Evolutionary conservation across 2,113 vertebrate genomes (phyloP), one percentile per base, ranked within the genome.

Genomic region (Grammomys dolichurus): DNA sequence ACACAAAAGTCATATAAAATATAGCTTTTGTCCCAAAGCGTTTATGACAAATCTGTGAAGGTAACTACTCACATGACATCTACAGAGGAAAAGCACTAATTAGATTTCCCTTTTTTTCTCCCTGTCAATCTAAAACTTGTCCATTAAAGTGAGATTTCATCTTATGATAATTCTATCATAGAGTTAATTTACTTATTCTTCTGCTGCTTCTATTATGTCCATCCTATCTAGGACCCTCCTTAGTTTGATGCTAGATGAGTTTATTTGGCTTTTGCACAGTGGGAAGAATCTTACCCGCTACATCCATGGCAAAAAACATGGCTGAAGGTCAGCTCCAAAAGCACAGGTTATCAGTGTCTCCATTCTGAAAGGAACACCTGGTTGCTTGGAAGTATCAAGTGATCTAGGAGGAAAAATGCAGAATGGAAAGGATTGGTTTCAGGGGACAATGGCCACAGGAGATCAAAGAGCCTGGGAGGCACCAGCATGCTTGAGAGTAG

Each of bases 281-380:
- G 46, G 88, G 77, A 85, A 91, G 80, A 92, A 67, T 82, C 69
- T n/a, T 58, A 56, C 69, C 36, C 24, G 36, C 69, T 3, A 14
- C n/a, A 65, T 87, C n/a, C 65, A 46, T 16, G 81, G 69, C 65
- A 81, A 70, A 85, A 87, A 58, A 88, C 36, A 16, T 3, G 22
- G 87, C 69, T 75, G 69, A 70, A 72, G 90, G 90, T 95, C 89
- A 93, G 90, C 92, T 77, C 51, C 12, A 33, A 28, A 81, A 72
- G 88, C 76, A 96, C 72, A 60, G 96, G 96, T 97, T 96, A 98
- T 97, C 92, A 43, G 96, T 90, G 92, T 90, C 76, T 90, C 65
- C 51, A 91, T 97, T 95, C 96, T 98, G 96, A 97, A 97, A 97
- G 96, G 93, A 95, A 94, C 96, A 98, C 97, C 96, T 98, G 96